These are phyloP conservation scores for Diabrotica balteata DNA, from an alignment of 2,888 invertebrate genomes.

Conservation along the genomic window DNA sequence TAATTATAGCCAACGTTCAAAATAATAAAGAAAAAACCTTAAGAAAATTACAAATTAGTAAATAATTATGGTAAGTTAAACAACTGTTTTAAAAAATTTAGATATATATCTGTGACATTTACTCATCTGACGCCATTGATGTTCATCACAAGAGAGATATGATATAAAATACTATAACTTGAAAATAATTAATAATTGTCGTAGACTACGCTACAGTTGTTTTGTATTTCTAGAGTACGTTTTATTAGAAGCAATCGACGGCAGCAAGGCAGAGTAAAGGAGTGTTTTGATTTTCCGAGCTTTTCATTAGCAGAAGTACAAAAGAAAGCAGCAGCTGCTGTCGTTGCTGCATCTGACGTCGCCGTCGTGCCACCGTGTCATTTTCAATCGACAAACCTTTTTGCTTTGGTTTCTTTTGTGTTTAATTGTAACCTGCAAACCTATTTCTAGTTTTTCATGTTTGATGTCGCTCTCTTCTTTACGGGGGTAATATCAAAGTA, in stretches of 20 bases:
- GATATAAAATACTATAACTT: no score
- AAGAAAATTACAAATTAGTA: no score
- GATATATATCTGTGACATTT: no score
- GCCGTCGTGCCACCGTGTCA: background rate
- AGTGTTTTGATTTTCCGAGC: constrained; percentile 1
- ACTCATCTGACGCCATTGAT: no score
- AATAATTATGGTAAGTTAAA: no score
- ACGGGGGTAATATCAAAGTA: no score
- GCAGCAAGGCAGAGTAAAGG: background rate
- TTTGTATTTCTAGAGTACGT: background rate
- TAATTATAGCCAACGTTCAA: no score
- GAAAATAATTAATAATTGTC: background rate
- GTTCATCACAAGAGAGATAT: no score
- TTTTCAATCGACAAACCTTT: background rate
- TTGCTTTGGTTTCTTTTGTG: background rate
- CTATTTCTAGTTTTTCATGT: background rate
- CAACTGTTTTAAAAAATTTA: no score
- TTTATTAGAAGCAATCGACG: background rate
- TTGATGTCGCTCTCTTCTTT: background rate
- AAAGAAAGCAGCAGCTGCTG: background rate
- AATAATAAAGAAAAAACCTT: no score
- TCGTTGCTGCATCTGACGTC: background rate
- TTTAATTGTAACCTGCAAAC: background rate
- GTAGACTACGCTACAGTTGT: background rate
- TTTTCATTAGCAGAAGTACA: constrained; percentile 1